A percentile compares a stretch with the other conserved stretches of the same genome.
phyloP scores from a whole-genome alignment of 2,888 invertebrate species.

The Sarcophaga carnaria region DNA sequence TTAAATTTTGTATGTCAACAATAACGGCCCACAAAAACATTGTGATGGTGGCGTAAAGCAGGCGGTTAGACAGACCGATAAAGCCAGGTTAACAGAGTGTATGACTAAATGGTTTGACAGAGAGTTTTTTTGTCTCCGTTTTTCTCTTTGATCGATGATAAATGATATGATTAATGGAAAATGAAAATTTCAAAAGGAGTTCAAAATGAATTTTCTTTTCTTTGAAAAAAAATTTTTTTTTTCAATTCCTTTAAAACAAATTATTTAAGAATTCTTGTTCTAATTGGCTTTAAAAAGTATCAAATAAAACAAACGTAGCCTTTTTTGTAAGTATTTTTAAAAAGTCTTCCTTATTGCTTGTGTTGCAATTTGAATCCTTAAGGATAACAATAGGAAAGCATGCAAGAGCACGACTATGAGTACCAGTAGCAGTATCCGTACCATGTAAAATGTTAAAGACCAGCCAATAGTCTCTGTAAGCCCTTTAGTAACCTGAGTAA shows the following conservation, averaged over 20 bases:
- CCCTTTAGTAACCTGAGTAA: slow-evolving; percentile 61
- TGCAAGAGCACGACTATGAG: background rate
- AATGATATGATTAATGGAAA: background rate
- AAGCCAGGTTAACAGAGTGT: background rate
- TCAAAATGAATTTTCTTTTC: no score
- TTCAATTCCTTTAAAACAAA: no score
- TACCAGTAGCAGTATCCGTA: background rate
- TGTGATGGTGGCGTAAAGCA: slow-evolving; percentile 14
- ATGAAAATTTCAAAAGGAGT: background rate
- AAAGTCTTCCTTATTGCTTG: background rate
- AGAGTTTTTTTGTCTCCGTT: no score
- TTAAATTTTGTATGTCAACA: slow-evolving; percentile 61
- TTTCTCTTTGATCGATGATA: background rate
- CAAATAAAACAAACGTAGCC: slow-evolving; percentile 47
- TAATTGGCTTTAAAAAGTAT: slow-evolving; percentile 66
- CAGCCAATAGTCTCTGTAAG: slow-evolving; percentile 2
- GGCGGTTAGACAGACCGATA: background rate
- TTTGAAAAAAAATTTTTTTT: no score
- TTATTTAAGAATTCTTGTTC: slow-evolving; percentile 36
- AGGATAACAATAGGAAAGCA: slow-evolving; percentile 23
- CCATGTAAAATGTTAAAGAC: background rate
- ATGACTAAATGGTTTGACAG: no score
- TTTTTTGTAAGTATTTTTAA: background rate
- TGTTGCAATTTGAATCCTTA: slow-evolving; percentile 33
- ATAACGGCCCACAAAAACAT: slow-evolving; percentile 50